Evolutionary conservation across 2,888 invertebrate species (phyloP), one percentile per base, ranked within the genome.

Genomic region (Pammene fasciana): DNA sequence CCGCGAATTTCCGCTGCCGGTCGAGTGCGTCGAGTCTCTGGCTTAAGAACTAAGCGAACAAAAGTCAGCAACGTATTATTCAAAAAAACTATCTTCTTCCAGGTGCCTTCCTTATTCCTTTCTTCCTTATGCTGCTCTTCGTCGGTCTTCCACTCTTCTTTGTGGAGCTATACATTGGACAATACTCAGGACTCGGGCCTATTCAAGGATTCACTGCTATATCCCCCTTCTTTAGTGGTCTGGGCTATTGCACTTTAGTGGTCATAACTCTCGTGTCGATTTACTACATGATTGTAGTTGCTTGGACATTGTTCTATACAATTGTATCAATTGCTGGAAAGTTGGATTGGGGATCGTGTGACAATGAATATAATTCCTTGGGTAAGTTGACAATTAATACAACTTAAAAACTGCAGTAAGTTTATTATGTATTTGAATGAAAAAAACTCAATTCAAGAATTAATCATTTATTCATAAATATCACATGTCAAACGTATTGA

Each of bases 141-240:
- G 95, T 96, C 81, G 97, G 97, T 0, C 93, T 97, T 71, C 97
- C 97, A 1, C 94, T 97, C 76, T 97, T 97, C 83, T 96, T 95
- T 79, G 88, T 97, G 83, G 97, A 97, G 82, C 87, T 97, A 45
- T 95, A 95, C 54, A 88, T 97, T 18, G 97, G 97, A 1, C 97
- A 97, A 82, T 97, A 95, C 82, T 94, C 95, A 0, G 96, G 96
- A 3, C 82, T 96, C 0, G 97, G 97, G 0, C 96, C 97, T 0
- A 85, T 94, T 52, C 87, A 94, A 74, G 94, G 94, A 0, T 95
- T 95, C 78, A 83, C 86, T 48, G 86, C 94, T 4, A 94, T 96
- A 77, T 93, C 94, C 0, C 96, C 96, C 0, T 94, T 90, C 77
- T 94, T 94, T 79, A 88, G 87, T 76, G 95, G 95, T 0, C 85